phyloP scores from a whole-genome alignment of 1,140 invertebrate species.

The Aphelinus certus region DNA sequence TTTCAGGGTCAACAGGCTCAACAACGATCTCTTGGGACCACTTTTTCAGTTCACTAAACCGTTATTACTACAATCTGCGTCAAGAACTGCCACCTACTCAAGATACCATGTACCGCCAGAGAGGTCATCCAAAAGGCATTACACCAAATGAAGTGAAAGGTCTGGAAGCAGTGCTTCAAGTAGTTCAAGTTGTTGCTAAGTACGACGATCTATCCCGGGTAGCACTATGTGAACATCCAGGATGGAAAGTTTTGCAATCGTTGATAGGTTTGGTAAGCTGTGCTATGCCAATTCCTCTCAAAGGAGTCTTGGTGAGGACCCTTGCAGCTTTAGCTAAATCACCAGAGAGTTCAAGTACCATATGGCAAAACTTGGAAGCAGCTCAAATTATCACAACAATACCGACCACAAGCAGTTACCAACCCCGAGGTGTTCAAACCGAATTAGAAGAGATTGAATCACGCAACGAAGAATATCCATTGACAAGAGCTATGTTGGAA shows the following conservation, averaged over 20 bases:
- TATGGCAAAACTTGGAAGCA: constrained; percentile 89
- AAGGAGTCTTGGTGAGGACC: constrained; percentile 82
- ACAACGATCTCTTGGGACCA: constrained; percentile 84
- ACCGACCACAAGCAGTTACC: constrained; percentile 71
- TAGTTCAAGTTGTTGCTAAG: constrained; percentile 80
- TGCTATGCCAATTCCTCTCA: constrained; percentile 84
- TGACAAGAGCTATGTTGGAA: constrained; percentile 82
- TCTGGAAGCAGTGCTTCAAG: constrained; percentile 79
- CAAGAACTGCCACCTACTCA: constrained; percentile 73
- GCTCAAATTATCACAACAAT: constrained; percentile 84
- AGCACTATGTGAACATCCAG: constrained; percentile 85
- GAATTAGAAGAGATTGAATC: constrained; percentile 85
- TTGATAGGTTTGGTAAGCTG: constrained; percentile 86
- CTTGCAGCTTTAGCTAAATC: constrained; percentile 81
- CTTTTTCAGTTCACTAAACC: constrained; percentile 85
- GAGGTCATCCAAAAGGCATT: constrained; percentile 73
- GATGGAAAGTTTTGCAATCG: constrained; percentile 82
- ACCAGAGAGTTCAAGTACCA: constrained; percentile 76
- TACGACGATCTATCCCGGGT: constrained; percentile 82
- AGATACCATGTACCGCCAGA: constrained; percentile 73
- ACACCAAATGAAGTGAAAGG: constrained; percentile 88
- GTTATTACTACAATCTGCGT: constrained; percentile 76
- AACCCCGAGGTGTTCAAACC: constrained; percentile 74
- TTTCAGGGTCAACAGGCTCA: constrained; percentile 61
- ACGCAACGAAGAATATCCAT: constrained; percentile 86